Percentiles rank a stretch among this genome's conserved stretches.
phyloP scores from a whole-genome alignment of 2,797 vertebrate genomes.

The Nyctibius grandis region DNA sequence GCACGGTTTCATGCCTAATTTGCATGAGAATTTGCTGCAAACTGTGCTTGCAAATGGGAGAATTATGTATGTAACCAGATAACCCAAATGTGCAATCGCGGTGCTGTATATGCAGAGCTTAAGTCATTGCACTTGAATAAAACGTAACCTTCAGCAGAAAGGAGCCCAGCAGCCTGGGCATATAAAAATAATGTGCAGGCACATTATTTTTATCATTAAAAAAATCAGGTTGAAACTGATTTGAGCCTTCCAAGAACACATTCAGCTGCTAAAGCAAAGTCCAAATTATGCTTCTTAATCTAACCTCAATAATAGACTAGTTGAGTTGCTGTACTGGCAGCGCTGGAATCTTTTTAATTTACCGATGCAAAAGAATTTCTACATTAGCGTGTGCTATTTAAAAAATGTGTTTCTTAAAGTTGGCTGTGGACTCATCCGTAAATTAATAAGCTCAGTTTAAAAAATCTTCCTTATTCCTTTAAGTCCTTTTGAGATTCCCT shows the following conservation, averaged over 20 bases:
- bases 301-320: not conserved
- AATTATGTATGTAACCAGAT: not conserved
- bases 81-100: not conserved
- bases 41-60: conserved; percentile 6
- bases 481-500: not conserved
- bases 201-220: not conserved
- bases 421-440: not conserved
- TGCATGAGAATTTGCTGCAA: conserved; percentile 40
- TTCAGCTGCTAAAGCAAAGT: conserved; percentile 1
- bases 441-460: conserved; percentile 15
- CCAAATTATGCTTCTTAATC: not conserved
- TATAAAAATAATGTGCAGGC: too few relatives aligned
- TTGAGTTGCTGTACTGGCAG: not conserved
- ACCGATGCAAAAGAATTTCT: not conserved
- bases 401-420: not conserved
- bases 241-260: not conserved
- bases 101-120: not conserved
- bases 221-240: conserved; percentile 21
- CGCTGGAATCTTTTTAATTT: not conserved
- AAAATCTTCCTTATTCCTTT: not conserved
- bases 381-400: not conserved
- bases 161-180: not conserved
- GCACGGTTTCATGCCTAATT: not conserved
- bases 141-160: not conserved
- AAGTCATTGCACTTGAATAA: not conserved